phyloP scores from a whole-genome alignment of 2,888 invertebrate genomes.

The Heliothis peltigera region DNA sequence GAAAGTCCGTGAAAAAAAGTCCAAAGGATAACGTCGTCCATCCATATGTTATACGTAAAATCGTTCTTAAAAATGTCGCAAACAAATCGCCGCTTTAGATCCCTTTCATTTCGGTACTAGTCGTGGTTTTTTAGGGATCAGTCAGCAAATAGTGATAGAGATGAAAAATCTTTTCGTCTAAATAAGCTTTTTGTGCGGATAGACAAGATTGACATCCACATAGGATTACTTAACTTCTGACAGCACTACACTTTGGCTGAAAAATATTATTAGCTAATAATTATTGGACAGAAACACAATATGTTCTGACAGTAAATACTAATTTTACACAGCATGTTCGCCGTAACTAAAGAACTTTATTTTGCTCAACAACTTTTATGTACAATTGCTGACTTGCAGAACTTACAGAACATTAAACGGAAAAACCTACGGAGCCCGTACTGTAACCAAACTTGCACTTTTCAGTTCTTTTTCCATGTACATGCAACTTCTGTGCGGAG shows the following conservation, averaged over 20 bases:
- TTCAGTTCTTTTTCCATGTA: constrained; percentile 74
- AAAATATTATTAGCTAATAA: no score
- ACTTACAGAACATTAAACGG: not conserved
- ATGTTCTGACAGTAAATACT: no score
- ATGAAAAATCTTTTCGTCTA: not conserved
- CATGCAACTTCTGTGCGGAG: constrained; percentile 77
- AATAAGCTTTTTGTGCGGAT: no score
- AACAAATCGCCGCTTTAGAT: constrained; percentile 61
- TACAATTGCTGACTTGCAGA: constrained; percentile 2
- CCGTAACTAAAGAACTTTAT: not conserved
- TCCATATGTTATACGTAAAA: constrained; percentile 40
- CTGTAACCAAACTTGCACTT: constrained; percentile 46
- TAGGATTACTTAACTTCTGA: no score
- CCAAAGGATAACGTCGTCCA: constrained; percentile 33
- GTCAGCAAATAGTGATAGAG: not conserved
- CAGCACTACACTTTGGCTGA: no score
- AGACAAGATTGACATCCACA: no score
- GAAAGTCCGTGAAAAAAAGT: no score
- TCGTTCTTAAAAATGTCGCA: constrained; percentile 59
- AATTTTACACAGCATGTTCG: no score
- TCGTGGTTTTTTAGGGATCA: constrained; percentile 48
- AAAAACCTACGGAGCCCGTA: constrained; percentile 51
- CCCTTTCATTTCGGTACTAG: constrained; percentile 61
- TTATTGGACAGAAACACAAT: no score
- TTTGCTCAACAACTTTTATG: not conserved